These are phyloP conservation scores for Thymallus thymallus DNA, from an alignment of 2,113 vertebrate genomes.

Conservation along the genomic window DNA sequence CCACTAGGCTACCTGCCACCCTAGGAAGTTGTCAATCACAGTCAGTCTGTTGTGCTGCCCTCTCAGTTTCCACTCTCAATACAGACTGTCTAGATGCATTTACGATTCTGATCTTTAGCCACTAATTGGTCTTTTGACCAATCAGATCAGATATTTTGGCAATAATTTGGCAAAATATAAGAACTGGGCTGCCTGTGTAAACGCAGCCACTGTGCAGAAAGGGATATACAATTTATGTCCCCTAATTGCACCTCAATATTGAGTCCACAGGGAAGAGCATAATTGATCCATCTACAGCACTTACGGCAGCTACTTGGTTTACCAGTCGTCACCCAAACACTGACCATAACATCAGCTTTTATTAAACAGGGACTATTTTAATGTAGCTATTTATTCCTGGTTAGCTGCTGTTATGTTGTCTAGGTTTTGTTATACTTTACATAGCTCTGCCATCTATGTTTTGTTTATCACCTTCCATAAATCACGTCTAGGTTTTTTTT, in stretches of 20 bases:
- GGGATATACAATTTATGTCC: not conserved
- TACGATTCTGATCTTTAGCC: too few species aligned
- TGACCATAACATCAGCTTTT: not conserved
- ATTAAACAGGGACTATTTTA: not conserved
- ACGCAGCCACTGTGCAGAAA: too few species aligned
- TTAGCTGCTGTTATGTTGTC: slow-evolving; percentile 10
- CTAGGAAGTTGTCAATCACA: too few species aligned
- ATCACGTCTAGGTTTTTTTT: slow-evolving; percentile 19
- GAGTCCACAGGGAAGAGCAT: not conserved
- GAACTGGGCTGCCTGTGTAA: not conserved
- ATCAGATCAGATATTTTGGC: too few species aligned
- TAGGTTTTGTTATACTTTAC: slow-evolving; percentile 2
- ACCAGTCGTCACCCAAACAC: not conserved
- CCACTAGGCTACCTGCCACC: too few species aligned
- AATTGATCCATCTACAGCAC: not conserved
- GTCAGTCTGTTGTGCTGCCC: too few species aligned
- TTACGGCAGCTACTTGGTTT: not conserved
- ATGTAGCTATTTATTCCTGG: slow-evolving; percentile 1
- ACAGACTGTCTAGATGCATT: too few species aligned
- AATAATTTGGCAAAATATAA: too few species aligned
- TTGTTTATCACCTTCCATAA: slow-evolving; percentile 28
- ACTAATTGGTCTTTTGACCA: too few species aligned
- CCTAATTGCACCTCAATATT: not conserved
- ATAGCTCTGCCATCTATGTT: slow-evolving; percentile 13
- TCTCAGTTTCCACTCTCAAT: too few species aligned